Percentiles rank a stretch among this genome's conserved stretches.
phyloP scores from a whole-genome alignment of 2,797 vertebrate genomes.

The Paramormyrops hopkinsi region DNA sequence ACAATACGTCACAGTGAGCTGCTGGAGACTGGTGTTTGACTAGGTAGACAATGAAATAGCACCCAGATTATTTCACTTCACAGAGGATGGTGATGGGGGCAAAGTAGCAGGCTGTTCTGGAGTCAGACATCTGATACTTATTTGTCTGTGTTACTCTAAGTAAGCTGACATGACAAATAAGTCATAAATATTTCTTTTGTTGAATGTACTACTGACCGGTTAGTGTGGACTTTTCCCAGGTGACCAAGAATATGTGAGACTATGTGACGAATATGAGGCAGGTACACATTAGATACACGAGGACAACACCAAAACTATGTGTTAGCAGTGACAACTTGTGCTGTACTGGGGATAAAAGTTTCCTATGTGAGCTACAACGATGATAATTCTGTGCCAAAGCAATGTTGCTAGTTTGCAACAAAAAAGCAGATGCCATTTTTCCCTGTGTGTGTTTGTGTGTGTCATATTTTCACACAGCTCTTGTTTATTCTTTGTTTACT shows the following conservation, averaged over 20 bases:
- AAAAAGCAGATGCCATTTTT: not conserved
- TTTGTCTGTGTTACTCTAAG: not conserved
- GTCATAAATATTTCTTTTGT: not conserved
- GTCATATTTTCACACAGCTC: not conserved
- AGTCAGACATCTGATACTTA: not conserved
- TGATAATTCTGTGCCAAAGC: not conserved
- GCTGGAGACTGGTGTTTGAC: not conserved
- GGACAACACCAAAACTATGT: not conserved
- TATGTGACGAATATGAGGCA: not conserved
- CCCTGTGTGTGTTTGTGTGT: not conserved
- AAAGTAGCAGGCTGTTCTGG: not conserved
- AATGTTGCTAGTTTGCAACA: not conserved
- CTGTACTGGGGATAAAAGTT: not conserved
- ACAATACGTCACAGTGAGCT: not conserved
- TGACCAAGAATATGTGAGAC: not conserved
- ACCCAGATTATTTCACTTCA: not conserved
- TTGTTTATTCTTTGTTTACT: not conserved
- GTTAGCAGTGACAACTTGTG: not conserved
- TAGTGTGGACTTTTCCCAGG: not conserved
- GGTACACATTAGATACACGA: not conserved
- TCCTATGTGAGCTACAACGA: not conserved
- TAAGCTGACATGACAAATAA: not conserved
- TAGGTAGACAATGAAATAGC: not conserved
- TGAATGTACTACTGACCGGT: not conserved
- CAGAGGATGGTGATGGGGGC: not conserved